Evolutionary conservation across 2,797 vertebrate species (phyloP), one percentile per base, ranked within the genome.

Genomic region (Myotis pilosus): DNA sequence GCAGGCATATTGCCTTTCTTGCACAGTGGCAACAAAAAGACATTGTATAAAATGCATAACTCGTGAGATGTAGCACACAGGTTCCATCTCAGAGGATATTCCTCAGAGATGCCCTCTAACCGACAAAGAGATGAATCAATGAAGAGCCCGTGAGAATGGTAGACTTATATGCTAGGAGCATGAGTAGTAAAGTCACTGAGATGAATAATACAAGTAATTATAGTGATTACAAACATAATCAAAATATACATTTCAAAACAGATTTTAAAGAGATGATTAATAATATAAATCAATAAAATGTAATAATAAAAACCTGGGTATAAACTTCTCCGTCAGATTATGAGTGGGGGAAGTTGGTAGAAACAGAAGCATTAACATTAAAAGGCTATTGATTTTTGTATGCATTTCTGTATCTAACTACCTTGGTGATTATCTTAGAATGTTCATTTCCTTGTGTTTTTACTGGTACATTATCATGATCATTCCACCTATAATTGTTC

Each of bases 231-330:
- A 86, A 76, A 53, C 44, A 81, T 80, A 87, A 78, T 62, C 8
- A 68, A 85, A 94, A 83, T 84, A 57, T 83, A 88, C 64, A 92
- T 83, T 80, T 94, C 47, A n/a, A 66, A 80, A 78, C 41, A 93
- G 80, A 89, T 47, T 96, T 87, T 68, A 86, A 71, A 87, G 91
- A 72, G 22, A 66, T 38, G 41, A 90, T 80, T 88, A 84, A 83
- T 75, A 87, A 75, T 47, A 68, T 74, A 76, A 83, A 79, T 74
- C 62, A 94, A 79, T 87, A 82, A 92, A 93, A 89, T 62, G 38
- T 72, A 78, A 96, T 69, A 68, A 62, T 87, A 89, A 76, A 91
- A 75, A 64, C 47, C 28, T 91, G 78, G 47, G 47, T 51, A 82
- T 89, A 89, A 72, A 95, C 83, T 71, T 86, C 74, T 72, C 92